A percentile compares a stretch with the other conserved stretches of the same genome.
Evolutionary conservation across 2,888 invertebrate genomes (phyloP).

Genomic region (Sycophila texana): DNA sequence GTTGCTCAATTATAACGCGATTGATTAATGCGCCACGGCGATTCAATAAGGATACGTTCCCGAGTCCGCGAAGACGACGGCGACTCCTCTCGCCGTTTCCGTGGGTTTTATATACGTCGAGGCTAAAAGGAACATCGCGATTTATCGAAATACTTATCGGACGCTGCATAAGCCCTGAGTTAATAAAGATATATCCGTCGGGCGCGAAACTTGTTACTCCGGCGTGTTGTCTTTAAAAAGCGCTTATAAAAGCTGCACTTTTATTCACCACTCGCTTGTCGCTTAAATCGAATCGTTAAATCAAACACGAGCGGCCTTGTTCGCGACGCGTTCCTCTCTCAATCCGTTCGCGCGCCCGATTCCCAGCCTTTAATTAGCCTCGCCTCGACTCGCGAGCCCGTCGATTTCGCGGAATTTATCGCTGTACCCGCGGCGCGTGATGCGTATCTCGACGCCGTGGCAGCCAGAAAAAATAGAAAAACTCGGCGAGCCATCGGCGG

Average conservation of each 20-base stretch:
- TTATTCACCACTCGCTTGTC: slow-evolving; percentile 32
- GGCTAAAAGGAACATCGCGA: too few relatives aligned
- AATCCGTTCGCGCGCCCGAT: slow-evolving; percentile 12
- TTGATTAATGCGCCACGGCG: neutral
- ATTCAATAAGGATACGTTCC: neutral
- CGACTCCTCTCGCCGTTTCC: too few relatives aligned
- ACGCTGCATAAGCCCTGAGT: too few relatives aligned
- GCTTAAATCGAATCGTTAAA: slow-evolving; percentile 52
- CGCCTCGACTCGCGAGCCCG: neutral
- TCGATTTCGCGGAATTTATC: slow-evolving; percentile 29
- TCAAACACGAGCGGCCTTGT: slow-evolving; percentile 26
- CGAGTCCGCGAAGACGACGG: too few relatives aligned
- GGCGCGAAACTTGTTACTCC: slow-evolving; percentile 35
- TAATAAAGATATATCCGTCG: neutral
- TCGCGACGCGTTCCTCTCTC: neutral
- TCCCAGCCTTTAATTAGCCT: slow-evolving; percentile 40
- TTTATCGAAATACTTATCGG: too few relatives aligned
- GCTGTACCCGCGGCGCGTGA: slow-evolving; percentile 8
- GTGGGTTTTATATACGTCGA: too few relatives aligned
- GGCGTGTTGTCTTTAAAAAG: slow-evolving; percentile 26
- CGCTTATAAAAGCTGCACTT: slow-evolving; percentile 21
- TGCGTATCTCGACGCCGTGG: slow-evolving; percentile 20
- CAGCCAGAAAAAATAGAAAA: neutral
- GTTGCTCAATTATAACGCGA: neutral
- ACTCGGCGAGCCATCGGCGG: slow-evolving; percentile 4